These are phyloP conservation scores for Syritta pipiens DNA, from an alignment of 2,888 invertebrate species.

Conservation along the genomic window DNA sequence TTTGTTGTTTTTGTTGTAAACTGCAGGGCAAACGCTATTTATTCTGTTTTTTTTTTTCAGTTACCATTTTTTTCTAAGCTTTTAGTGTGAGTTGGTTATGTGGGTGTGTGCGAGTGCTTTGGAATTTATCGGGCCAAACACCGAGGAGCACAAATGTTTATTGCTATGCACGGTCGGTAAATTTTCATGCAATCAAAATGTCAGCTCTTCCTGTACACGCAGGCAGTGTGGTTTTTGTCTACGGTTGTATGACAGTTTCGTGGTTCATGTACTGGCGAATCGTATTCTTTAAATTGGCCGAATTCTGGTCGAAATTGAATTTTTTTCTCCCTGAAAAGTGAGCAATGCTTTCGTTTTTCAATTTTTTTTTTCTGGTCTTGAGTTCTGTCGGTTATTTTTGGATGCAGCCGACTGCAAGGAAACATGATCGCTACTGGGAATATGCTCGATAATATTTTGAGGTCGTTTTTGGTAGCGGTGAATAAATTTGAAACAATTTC, in stretches of 20 bases:
- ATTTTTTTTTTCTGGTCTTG: too few relatives aligned
- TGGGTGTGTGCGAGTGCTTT: background rate
- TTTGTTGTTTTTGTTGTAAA: constrained; percentile 1
- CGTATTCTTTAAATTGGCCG: background rate
- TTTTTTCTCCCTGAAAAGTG: background rate
- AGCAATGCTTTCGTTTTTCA: too few relatives aligned
- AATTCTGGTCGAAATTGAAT: background rate
- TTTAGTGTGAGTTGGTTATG: background rate
- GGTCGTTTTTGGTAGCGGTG: too few relatives aligned
- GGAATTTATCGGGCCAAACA: background rate
- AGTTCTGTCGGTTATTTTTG: too few relatives aligned
- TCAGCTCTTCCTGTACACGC: constrained; percentile 14
- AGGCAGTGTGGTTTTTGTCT: constrained; percentile 11
- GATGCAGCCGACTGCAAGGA: too few relatives aligned
- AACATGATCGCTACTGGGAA: too few relatives aligned
- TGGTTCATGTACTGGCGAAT: background rate
- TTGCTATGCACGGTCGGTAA: background rate
- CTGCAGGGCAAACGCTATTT: too few relatives aligned
- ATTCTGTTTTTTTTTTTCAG: too few relatives aligned
- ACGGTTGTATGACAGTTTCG: constrained; percentile 20
- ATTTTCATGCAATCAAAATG: background rate
- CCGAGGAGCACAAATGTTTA: too few relatives aligned
- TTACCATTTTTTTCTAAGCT: too few relatives aligned
- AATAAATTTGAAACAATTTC: too few relatives aligned
- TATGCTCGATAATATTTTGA: too few relatives aligned